Percentiles rank a stretch among this genome's conserved stretches.
These are phyloP conservation scores for Habropoda laboriosa DNA, from an alignment of 1,140 invertebrate species.

Conservation along the genomic window DNA sequence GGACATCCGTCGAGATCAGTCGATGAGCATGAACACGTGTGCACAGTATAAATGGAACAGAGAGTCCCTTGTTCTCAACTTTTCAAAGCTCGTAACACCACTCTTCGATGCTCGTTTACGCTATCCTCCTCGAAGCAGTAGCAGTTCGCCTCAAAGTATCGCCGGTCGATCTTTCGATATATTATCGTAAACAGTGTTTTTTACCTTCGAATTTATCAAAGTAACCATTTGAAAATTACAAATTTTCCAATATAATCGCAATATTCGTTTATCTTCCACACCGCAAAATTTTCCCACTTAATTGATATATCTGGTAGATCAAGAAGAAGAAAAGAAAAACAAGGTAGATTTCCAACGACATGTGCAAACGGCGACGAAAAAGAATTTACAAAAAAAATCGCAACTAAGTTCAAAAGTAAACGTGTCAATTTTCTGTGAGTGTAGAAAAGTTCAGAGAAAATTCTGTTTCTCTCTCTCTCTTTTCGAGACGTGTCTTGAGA, in stretches of 20 bases:
- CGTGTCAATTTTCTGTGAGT: neutral
- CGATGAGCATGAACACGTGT: constrained; percentile 35
- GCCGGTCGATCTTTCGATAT: constrained; percentile 5
- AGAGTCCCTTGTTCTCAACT: constrained; percentile 66
- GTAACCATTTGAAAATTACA: no score
- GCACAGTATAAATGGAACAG: constrained; percentile 62
- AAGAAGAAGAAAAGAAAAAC: no score
- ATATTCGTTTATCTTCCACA: no score
- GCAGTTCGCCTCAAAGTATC: constrained; percentile 17
- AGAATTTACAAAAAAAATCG: neutral
- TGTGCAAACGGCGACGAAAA: constrained; percentile 40
- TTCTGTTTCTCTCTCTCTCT: no score
- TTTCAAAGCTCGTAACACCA: constrained; percentile 26
- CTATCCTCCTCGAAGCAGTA: constrained; percentile 36
- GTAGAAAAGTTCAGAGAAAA: no score
- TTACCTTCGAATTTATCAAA: no score
- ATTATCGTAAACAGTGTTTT: neutral
- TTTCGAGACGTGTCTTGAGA: neutral
- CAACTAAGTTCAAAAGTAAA: neutral
- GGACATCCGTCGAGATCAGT: constrained; percentile 28
- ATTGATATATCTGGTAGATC: no score
- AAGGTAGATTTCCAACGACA: constrained; percentile 7
- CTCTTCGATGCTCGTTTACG: constrained; percentile 32
- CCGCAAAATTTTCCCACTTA: no score
- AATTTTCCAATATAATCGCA: no score